Evolutionary conservation across 2,888 invertebrate species (phyloP).

Genomic region (Aphidoletes aphidimyza): DNA sequence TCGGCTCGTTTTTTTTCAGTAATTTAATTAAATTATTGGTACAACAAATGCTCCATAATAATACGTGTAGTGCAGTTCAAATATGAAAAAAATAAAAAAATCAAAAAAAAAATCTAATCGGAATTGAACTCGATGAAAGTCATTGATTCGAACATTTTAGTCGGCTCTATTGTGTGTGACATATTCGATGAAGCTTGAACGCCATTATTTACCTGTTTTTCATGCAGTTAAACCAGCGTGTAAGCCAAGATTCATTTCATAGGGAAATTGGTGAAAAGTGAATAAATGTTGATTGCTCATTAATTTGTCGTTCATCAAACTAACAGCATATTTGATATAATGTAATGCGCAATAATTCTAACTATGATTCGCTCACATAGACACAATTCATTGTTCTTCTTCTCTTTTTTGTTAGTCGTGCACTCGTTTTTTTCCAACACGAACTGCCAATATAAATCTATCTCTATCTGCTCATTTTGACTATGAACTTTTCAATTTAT

Average conservation of each 20-base stretch:
- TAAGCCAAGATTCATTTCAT: not conserved
- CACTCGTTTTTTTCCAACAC: not conserved
- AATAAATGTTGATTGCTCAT: conserved; percentile 28
- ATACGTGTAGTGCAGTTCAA: too few relatives aligned
- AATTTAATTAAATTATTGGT: not conserved
- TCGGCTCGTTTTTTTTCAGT: not conserved
- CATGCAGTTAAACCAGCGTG: not conserved
- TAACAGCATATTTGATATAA: not conserved
- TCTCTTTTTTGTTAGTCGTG: not conserved
- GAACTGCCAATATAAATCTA: not conserved
- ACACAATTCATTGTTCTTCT: not conserved
- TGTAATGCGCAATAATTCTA: not conserved
- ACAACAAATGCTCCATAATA: not conserved
- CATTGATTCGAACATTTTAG: not conserved
- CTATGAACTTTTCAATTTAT: not conserved
- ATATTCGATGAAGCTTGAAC: conserved; percentile 27
- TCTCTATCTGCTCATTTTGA: not conserved
- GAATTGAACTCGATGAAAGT: not conserved
- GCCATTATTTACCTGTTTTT: conserved; percentile 19
- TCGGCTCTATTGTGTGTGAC: not conserved
- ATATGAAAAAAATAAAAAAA: too few relatives aligned
- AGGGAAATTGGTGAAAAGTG: not conserved
- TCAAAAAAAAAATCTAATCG: not conserved
- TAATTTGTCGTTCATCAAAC: conserved; percentile 41
- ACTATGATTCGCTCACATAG: not conserved